Conservation (phyloP, 2,888 invertebrate genomes). For the Pseudococcus jackbeardsleyi region DNA sequence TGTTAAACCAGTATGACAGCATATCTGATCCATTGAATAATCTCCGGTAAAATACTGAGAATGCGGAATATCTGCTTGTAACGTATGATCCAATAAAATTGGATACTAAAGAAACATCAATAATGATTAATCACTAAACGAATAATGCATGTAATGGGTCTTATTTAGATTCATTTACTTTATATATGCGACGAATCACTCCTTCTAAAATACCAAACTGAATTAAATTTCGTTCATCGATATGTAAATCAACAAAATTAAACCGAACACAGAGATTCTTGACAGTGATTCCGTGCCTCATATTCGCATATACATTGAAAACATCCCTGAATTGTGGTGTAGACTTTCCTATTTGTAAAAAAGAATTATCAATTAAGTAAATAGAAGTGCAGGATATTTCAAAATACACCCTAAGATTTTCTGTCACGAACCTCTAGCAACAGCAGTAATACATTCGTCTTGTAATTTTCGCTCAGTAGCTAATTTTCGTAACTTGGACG, state of each 20-base stretch:
- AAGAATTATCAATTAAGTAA: background rate
- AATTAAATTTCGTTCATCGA: slow-evolving; percentile 85
- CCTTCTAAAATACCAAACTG: slow-evolving; percentile 91
- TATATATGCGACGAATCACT: slow-evolving; percentile 84
- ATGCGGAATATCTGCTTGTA: slow-evolving; percentile 65
- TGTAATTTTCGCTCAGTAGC: slow-evolving; percentile 78
- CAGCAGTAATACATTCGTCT: slow-evolving; percentile 60
- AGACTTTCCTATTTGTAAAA: slow-evolving; percentile 73
- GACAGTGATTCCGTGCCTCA: slow-evolving; percentile 83
- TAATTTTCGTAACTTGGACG: slow-evolving; percentile 79
- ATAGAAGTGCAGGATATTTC: slow-evolving; percentile 2
- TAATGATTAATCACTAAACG: background rate
- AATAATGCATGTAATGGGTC: background rate
- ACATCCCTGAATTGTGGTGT: slow-evolving; percentile 79
- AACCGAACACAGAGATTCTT: slow-evolving; percentile 81
- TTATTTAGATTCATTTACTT: slow-evolving; percentile 71
- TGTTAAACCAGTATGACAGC: slow-evolving; percentile 84
- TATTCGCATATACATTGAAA: slow-evolving; percentile 81
- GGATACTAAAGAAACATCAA: slow-evolving; percentile 71
- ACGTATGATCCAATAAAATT: slow-evolving; percentile 69
- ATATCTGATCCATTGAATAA: slow-evolving; percentile 90
- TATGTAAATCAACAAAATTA: slow-evolving; percentile 81
- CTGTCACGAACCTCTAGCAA: slow-evolving; percentile 49
- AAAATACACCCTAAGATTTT: background rate
- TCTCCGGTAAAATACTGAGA: slow-evolving; percentile 80